Evolutionary conservation across 2,888 invertebrate genomes (phyloP).

Genomic region (Sphaerophoria taeniata): DNA sequence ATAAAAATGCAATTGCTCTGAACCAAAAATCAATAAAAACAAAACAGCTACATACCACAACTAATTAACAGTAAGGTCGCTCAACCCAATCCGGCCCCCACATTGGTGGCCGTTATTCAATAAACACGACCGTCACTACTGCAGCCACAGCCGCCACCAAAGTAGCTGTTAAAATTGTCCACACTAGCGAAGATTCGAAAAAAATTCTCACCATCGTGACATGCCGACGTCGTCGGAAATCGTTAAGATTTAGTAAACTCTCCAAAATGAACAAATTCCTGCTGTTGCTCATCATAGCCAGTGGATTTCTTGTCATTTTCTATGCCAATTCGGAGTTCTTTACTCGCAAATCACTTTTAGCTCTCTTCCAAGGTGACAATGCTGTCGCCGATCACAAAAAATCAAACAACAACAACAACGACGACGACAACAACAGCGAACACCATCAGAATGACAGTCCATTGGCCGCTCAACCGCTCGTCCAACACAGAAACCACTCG

Average conservation of each 20-base stretch:
- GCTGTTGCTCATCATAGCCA: conserved; percentile 78
- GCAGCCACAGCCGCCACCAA: conserved; percentile 38
- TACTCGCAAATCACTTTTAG: conserved; percentile 77
- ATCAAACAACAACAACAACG: conserved; percentile 23
- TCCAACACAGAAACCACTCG: conserved; percentile 41
- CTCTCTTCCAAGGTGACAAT: conserved; percentile 76
- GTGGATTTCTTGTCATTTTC: conserved; percentile 79
- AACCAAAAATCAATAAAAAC: neutral
- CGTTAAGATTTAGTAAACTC: conserved; percentile 71
- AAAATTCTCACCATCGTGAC: conserved; percentile 72
- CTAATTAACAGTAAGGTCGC: conserved; percentile 3
- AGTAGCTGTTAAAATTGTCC: conserved; percentile 68
- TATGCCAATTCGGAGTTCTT: conserved; percentile 80
- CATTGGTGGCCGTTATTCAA: conserved; percentile 53
- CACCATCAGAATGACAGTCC: too few relatives aligned
- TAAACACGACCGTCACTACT: conserved; percentile 52
- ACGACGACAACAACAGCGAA: neutral
- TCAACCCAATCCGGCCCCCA: neutral
- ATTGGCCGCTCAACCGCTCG: conserved; percentile 43
- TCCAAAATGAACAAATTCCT: conserved; percentile 80
- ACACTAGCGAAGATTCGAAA: conserved; percentile 61
- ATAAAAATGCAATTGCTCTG: conserved; percentile 33
- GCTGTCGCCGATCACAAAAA: conserved; percentile 42
- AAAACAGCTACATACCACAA: neutral
- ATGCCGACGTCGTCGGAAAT: conserved; percentile 74